These are phyloP conservation scores for Seira musarum DNA, from an alignment of 2,888 invertebrate genomes.

Conservation along the genomic window DNA sequence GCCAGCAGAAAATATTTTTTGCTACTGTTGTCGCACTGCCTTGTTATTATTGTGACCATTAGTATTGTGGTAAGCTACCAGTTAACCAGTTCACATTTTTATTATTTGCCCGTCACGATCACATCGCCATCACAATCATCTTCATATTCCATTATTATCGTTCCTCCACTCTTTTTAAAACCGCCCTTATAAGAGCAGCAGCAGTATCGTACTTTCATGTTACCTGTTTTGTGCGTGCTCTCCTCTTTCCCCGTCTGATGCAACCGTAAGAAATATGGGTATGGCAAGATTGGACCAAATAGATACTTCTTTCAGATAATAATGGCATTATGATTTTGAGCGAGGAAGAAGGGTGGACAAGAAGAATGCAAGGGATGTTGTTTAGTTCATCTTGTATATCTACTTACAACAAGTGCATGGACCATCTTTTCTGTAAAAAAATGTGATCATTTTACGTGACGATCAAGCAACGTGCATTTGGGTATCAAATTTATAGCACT, in stretches of 20 bases:
- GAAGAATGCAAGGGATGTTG: slow-evolving; percentile 8
- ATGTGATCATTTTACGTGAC: slow-evolving; percentile 22
- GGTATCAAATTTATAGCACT: slow-evolving; percentile 32
- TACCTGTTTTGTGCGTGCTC: slow-evolving; percentile 18
- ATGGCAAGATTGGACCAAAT: slow-evolving; percentile 30
- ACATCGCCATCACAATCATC: neutral
- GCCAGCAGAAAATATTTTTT: neutral
- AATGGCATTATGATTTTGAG: slow-evolving; percentile 4
- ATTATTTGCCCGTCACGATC: slow-evolving; percentile 10
- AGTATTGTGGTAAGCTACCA: slow-evolving; percentile 17
- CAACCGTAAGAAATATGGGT: neutral
- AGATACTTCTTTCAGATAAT: slow-evolving; percentile 35
- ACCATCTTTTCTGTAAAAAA: neutral
- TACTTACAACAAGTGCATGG: slow-evolving; percentile 14
- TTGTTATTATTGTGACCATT: slow-evolving; percentile 9
- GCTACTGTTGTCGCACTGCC: slow-evolving; percentile 11
- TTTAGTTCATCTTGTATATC: neutral
- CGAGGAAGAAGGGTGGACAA: neutral
- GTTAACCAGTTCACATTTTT: slow-evolving; percentile 43
- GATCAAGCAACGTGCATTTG: slow-evolving; percentile 23
- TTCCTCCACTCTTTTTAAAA: neutral
- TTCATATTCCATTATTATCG: neutral
- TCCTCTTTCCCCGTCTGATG: slow-evolving; percentile 1
- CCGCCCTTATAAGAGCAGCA: neutral
- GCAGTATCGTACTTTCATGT: neutral